Evolutionary conservation across 2,888 invertebrate species (phyloP).

Genomic region (Biston betularia): DNA sequence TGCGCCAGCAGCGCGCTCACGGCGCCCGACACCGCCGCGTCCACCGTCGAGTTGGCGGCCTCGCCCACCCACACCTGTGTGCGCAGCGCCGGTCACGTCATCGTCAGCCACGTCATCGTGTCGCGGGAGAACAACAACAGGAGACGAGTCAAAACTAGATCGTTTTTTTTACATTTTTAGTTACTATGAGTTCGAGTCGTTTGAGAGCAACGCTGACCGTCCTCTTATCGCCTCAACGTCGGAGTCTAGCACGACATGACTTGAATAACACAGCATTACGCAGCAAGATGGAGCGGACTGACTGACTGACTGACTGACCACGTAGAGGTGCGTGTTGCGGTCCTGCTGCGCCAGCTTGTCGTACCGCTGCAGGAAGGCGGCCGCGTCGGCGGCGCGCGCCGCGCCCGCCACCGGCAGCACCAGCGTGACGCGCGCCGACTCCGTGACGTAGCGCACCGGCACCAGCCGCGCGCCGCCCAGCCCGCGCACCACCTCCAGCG

Average conservation of each 20-base stretch:
- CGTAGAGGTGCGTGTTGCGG: conserved; percentile 91
- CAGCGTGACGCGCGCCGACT: conserved; percentile 93
- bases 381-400: conserved; percentile 75
- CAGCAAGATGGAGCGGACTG: too few relatives aligned
- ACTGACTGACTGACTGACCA: too few relatives aligned
- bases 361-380: conserved; percentile 90
- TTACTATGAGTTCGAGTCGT: too few relatives aligned
- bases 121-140: too few relatives aligned
- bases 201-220: too few relatives aligned
- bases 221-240: too few relatives aligned
- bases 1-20: conserved; percentile 11
- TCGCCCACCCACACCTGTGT: conserved; percentile 20
- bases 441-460: conserved; percentile 97
- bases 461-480: conserved; percentile 95
- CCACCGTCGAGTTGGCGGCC: conserved; percentile 3
- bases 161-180: too few relatives aligned
- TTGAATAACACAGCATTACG: too few relatives aligned
- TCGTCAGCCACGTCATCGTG: too few relatives aligned
- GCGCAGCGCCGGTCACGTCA: too few relatives aligned
- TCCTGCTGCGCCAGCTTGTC: conserved; percentile 88
- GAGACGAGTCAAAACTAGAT: too few relatives aligned
- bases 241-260: too few relatives aligned
- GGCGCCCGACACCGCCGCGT: conserved; percentile 30
- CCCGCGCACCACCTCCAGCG: conserved; percentile 92
- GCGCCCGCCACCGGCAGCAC: conserved; percentile 84